Evolutionary conservation across 2,113 vertebrate species (phyloP).

Genomic region (Lasiurus cinereus): DNA sequence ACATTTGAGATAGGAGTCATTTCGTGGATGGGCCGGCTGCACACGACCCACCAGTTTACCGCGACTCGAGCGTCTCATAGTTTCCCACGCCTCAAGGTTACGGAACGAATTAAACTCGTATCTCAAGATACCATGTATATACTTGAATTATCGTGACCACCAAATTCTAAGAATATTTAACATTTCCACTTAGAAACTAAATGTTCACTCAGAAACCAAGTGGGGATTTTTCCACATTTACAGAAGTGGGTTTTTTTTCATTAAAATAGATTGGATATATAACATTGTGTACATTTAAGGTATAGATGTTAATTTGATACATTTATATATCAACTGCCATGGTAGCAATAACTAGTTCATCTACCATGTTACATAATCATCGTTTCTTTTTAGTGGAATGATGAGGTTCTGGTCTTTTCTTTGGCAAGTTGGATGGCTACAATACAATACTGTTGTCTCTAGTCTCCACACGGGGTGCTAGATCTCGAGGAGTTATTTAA

Average conservation of each 20-base stretch:
- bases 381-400: background rate
- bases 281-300: background rate
- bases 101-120: no score
- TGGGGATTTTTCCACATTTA: background rate
- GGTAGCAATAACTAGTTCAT: background rate
- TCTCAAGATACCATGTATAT: no score
- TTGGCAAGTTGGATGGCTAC: background rate
- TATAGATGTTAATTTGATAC: background rate
- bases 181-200: background rate
- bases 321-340: background rate
- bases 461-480: background rate
- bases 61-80: no score
- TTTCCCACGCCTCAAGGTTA: no score
- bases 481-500: background rate
- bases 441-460: background rate
- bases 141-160: background rate
- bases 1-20: no score
- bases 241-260: background rate
- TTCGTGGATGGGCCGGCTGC: no score
- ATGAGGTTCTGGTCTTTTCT: background rate
- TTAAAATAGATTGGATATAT: background rate
- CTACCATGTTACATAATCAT: background rate
- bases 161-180: background rate
- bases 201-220: background rate
- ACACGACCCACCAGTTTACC: no score